Evolutionary conservation across 2,888 invertebrate genomes (phyloP), one percentile per base, ranked within the genome.

Genomic region (Synanthedon myopaeformis): DNA sequence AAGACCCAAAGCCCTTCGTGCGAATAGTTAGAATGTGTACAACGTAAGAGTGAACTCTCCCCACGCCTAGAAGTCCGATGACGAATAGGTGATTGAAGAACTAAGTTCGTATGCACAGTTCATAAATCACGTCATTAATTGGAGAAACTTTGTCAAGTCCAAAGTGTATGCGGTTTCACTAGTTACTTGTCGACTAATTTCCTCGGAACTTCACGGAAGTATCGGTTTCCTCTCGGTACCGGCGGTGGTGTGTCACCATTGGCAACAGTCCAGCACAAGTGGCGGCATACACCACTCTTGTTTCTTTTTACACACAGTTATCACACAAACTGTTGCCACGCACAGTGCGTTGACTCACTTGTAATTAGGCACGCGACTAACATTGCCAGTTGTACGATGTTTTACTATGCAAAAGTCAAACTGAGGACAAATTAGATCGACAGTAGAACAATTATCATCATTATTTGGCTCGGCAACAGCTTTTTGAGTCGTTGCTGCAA

Each of bases 331-430:
- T 53, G 53, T 53, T 53, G 53, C 53, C 42, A 53, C 35, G 19
- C 19, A 6, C n/a, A 17, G 53, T 51, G 13, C 53, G 42, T 53
- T 53, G 53, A 53, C 53, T 53, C 53, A 53, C 19, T 42, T 17
- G 19, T 35, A 41, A 51, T 51, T 45, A 45, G 42, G 42, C 42
- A n/a, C 42, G 45, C 14, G 13, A 12, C 35, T n/a, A 45, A 45
- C 45, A 23, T 13, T n/a, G 45, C 14, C 28, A 10, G 28, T 50
- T 28, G 23, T 23, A 23, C 35, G 35, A 28, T 51, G 51, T 51
- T 23, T 10, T 35, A 11, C 12, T 42, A n/a, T 42, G 4, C n/a
- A 23, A 4, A 45, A 45, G 13, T 45, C 45, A 45, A 45, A n/a
- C 13, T n/a, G 45, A 12, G 45, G 45, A 45, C 45, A 45, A 45